Conservation (phyloP, 1,140 invertebrate genomes). For the Lineus longissimus region DNA sequence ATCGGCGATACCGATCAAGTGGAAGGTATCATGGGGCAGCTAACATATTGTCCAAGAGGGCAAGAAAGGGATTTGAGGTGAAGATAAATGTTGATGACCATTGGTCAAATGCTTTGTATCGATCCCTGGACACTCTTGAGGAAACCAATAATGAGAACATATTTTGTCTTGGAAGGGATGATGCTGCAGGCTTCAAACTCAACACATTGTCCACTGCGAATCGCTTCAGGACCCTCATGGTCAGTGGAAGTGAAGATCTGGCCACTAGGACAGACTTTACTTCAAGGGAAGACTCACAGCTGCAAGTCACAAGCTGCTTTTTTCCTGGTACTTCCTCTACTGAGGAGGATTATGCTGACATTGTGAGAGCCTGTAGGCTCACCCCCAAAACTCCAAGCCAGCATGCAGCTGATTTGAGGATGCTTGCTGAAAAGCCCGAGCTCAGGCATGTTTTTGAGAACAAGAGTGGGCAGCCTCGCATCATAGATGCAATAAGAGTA, state of each 20-base stretch:
- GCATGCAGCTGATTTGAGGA: not conserved
- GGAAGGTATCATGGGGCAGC: not conserved
- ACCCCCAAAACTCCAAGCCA: not conserved
- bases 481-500: not conserved
- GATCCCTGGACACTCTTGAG: not conserved
- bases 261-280: slow-evolving; percentile 3
- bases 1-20: not conserved
- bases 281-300: not conserved
- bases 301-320: not conserved
- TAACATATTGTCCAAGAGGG: not conserved
- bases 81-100: not conserved
- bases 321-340: not conserved
- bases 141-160: not conserved
- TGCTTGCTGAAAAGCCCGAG: not conserved
- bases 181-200: slow-evolving; percentile 1
- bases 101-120: slow-evolving; percentile 3
- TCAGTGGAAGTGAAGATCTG: not conserved
- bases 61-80: not conserved
- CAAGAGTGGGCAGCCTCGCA: not conserved
- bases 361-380: not conserved
- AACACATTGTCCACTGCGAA: not conserved
- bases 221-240: slow-evolving; percentile 1
- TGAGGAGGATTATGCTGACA: slow-evolving; percentile 4
- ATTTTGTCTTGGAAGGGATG: not conserved
- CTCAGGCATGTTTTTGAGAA: not conserved